Conservation (phyloP, 23 tunicate species). For the Aplidium turbinatum region DNA sequence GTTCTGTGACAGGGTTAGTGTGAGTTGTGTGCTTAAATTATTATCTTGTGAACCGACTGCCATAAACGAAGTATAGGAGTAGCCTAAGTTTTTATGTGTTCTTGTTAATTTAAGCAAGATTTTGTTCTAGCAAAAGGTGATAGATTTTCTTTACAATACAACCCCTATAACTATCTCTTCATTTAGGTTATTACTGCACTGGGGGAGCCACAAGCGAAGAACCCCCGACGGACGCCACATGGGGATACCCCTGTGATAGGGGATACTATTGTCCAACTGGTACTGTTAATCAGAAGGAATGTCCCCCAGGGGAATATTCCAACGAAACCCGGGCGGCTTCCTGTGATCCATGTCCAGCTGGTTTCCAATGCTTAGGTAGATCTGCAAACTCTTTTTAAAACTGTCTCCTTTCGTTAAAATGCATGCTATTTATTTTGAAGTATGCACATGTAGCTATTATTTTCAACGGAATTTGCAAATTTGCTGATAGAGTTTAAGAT, state of each 20-base stretch:
- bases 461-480: no score
- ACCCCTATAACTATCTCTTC: no score
- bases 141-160: no score
- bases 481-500: no score
- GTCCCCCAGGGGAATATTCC: slow-evolving; percentile 70
- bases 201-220: slow-evolving; percentile 33
- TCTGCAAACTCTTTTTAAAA: background rate
- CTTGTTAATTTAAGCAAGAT: no score
- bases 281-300: slow-evolving; percentile 47
- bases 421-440: background rate
- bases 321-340: slow-evolving; percentile 7
- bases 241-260: slow-evolving; percentile 49
- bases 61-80: no score
- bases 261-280: slow-evolving; percentile 90
- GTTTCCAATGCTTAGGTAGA: slow-evolving; percentile 80
- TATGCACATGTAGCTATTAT: background rate
- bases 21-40: no score
- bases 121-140: no score
- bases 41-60: no score
- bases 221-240: slow-evolving; percentile 34
- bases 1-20: no score
- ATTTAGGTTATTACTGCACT: slow-evolving; percentile 72
- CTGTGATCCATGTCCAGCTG: slow-evolving; percentile 71
- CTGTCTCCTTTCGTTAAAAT: background rate
- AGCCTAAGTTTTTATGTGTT: no score